Conservation (phyloP, 2,797 vertebrate genomes). For the Delichon dasypus region DNA sequence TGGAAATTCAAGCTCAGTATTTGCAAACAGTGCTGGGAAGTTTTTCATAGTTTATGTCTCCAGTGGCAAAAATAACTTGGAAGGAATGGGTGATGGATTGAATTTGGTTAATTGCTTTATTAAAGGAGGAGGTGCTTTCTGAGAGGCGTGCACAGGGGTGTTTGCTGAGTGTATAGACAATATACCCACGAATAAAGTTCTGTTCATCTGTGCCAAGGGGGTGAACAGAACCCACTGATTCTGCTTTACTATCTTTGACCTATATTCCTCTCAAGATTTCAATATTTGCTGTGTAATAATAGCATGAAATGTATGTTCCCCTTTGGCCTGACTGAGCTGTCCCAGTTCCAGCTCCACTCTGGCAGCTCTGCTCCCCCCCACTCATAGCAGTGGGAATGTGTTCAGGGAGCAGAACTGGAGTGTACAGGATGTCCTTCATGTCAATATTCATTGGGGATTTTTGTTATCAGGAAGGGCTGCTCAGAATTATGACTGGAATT, state of each 20-base stretch:
- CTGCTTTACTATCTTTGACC: slow-evolving; percentile 18
- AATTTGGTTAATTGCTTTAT: slow-evolving; percentile 56
- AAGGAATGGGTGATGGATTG: slow-evolving; percentile 36
- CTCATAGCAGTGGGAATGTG: background rate
- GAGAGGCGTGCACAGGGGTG: background rate
- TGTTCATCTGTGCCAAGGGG: slow-evolving; percentile 16
- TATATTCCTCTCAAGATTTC: background rate
- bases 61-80: slow-evolving; percentile 60
- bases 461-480: background rate
- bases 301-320: background rate
- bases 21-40: slow-evolving; percentile 37
- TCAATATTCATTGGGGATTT: background rate
- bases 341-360: background rate
- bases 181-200: background rate
- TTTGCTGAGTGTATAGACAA: slow-evolving; percentile 17
- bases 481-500: background rate
- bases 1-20: slow-evolving; percentile 24
- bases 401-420: background rate
- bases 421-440: background rate
- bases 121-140: slow-evolving; percentile 33
- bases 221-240: slow-evolving; percentile 21
- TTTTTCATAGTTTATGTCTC: slow-evolving; percentile 39
- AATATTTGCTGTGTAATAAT: background rate
- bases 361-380: background rate
- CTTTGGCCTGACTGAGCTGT: background rate